A percentile compares a stretch with the other conserved stretches of the same genome.
Evolutionary conservation across 2,797 vertebrate species (phyloP).

Genomic region (Dendrocincla fuliginosa): DNA sequence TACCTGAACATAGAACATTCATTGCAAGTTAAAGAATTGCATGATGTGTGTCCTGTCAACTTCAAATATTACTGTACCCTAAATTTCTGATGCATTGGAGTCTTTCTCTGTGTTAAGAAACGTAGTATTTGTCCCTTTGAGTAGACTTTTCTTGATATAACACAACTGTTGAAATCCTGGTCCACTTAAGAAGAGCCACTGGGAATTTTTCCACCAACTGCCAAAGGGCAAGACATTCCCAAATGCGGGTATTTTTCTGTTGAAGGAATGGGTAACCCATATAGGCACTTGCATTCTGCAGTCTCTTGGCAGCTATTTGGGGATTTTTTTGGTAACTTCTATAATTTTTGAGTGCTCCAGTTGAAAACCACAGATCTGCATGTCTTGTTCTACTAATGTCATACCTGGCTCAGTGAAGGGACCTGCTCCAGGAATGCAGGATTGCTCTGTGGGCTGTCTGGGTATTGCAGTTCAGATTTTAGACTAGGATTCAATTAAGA

Average conservation of each 20-base stretch:
- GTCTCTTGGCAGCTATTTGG: neutral
- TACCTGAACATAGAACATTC: neutral
- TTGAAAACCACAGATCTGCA: neutral
- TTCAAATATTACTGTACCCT: neutral
- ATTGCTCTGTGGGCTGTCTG: neutral
- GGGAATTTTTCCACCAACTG: neutral
- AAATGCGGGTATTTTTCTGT: neutral
- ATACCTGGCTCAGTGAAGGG: neutral
- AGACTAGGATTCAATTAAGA: neutral
- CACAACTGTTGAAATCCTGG: neutral
- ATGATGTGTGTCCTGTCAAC: neutral
- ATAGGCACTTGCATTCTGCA: neutral
- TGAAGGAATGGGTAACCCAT: neutral
- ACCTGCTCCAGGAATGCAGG: accelerated
- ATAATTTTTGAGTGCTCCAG: neutral
- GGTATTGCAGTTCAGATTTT: neutral
- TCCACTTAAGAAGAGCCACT: neutral
- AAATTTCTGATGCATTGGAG: neutral
- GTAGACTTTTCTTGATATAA: neutral
- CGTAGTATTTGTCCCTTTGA: neutral
- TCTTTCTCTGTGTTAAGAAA: neutral
- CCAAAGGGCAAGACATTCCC: neutral
- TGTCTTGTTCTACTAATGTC: accelerated
- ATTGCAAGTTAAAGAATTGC: neutral
- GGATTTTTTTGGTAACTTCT: neutral